These are phyloP conservation scores for Mus caroli DNA, from an alignment of 2,797 vertebrate genomes.

Conservation along the genomic window DNA sequence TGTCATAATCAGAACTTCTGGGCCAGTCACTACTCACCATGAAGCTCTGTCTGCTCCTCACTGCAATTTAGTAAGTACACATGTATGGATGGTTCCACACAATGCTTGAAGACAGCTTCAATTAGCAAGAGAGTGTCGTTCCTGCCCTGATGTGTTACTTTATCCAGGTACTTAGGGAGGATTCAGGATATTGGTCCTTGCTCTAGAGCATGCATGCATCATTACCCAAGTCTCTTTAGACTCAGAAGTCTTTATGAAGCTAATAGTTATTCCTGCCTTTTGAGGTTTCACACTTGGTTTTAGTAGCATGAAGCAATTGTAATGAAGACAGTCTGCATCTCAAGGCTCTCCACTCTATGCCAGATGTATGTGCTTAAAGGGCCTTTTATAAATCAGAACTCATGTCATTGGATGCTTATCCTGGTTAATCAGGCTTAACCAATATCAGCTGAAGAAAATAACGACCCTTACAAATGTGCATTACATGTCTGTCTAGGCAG, in stretches of 20 bases:
- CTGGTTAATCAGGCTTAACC: not conserved
- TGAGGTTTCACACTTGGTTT: not conserved
- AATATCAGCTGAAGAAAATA: not conserved
- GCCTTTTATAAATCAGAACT: not conserved
- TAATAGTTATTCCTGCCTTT: constrained; percentile 6
- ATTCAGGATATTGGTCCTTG: not conserved
- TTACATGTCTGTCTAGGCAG: not conserved
- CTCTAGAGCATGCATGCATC: not conserved
- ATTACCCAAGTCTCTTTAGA: not conserved
- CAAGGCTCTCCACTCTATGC: not conserved
- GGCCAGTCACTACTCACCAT: constrained; percentile 81
- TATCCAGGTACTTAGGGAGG: constrained; percentile 59
- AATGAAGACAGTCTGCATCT: not conserved
- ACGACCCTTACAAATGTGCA: not conserved
- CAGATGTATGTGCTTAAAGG: not conserved
- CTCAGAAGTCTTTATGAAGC: constrained; percentile 7
- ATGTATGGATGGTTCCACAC: constrained; percentile 74
- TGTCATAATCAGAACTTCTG: constrained; percentile 82
- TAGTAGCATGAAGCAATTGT: not conserved
- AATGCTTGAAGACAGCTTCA: constrained; percentile 86
- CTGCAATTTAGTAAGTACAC: constrained; percentile 83
- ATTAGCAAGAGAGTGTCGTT: constrained; percentile 80
- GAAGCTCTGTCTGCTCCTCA: constrained; percentile 82
- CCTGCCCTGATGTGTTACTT: constrained; percentile 67
- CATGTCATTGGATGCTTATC: not conserved